Evolutionary conservation across 2,113 vertebrate species (phyloP), one percentile per base, ranked within the genome.

Genomic region (Canis aureus): DNA sequence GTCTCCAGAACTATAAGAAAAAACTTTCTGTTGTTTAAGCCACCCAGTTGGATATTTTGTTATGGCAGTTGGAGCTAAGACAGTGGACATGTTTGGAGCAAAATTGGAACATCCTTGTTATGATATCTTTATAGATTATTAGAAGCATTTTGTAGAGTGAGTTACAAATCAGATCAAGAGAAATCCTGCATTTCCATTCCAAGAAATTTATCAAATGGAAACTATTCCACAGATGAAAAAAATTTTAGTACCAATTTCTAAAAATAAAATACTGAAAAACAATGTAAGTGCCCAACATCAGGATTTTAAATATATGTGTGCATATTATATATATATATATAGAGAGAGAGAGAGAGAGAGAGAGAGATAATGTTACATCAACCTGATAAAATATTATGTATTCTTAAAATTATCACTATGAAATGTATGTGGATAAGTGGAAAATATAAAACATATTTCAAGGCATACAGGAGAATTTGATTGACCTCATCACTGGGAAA

Each of bases 201-300:
- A 55, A 76, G 15, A 29, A 60, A 38, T 3, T 55, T 71, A 73
- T 25, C 4, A 43, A 57, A 55, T 82, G 32, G 20, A 69, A 90
- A 43, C 10, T 51, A 2, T 64, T 97, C 5, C 15, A 66, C 2
- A 57, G 20, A 25, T 17, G 43, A 55, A 87, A 81, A 76, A 16
- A 60, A 43, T 35, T 22, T 69, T 90, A 64, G 57, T 51, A 57
- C 19, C 43, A 64, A 67, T 55, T 96, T 96, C 17, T 83, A 83
- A 94, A 96, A n/a, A 78, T 43, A 13, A 81, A 91, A 82, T 78
- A 78, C 74, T 71, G 25, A 57, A 90, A 94, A 86, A 51, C 10
- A 29, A 43, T 19, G 43, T 60, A 43, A 87, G 62, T 32, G 3
- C 25, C 59, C 19, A 91, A 35, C 22, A 57, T 27, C 15, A 71